Conservation (phyloP, 2,113 vertebrate genomes). For the Hemiprocne comata region DNA sequence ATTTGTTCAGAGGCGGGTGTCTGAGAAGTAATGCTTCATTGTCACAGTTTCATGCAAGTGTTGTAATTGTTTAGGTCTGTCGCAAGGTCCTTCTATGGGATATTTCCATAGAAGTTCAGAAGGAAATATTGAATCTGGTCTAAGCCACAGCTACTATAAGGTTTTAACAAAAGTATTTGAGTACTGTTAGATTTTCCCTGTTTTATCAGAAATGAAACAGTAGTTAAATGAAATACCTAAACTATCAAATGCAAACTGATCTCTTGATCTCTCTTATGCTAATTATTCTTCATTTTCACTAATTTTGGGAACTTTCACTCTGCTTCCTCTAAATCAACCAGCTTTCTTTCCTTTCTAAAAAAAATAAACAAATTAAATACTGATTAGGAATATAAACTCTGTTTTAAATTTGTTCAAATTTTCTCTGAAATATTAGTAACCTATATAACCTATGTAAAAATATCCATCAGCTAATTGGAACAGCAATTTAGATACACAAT, state of each 20-base stretch:
- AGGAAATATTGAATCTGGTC: not conserved
- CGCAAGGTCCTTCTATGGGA: rapidly evolving
- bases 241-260: not conserved
- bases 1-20: not conserved
- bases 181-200: not conserved
- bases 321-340: not conserved
- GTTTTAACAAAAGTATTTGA: not conserved
- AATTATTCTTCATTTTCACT: not conserved
- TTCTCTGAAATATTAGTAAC: not conserved
- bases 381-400: not conserved
- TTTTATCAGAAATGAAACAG: not conserved
- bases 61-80: not conserved
- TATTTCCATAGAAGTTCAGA: not conserved
- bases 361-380: not conserved
- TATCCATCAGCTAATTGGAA: not conserved
- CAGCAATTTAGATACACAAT: not conserved
- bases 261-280: not conserved
- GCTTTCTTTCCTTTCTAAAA: not conserved
- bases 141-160: not conserved
- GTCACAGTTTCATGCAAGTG: not conserved
- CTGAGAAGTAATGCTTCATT: not conserved
- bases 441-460: not conserved
- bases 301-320: not conserved
- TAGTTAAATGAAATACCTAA: not conserved
- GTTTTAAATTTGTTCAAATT: not conserved